Base-by-base conservation (phyloP, 2,888 invertebrate genomes). In the Psylliodes chrysocephalus region DNA sequence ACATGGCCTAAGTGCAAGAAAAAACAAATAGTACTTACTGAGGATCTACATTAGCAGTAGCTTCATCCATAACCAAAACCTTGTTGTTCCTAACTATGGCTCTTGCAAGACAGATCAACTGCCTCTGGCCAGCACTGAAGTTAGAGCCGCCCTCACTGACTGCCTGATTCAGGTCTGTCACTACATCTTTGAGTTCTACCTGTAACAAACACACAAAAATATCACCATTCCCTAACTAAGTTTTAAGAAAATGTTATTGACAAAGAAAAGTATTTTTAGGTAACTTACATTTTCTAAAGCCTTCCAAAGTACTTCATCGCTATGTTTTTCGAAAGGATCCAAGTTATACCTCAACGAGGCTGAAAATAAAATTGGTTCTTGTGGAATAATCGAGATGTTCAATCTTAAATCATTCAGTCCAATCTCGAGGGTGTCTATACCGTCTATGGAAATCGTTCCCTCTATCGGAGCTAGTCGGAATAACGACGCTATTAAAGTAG, bases 91-190 rank as follows among this genome's bases (percentile, higher is more conserved):
- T 85, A 0, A 96, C 86, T 67, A 96, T 91, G 0, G 95, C 95
- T 70, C 94, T 86, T n/a, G 95, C 96, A 60, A 96, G 83, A 78
- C 96, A 96, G 56, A 96, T 85, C 56, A 96, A 84, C 80, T 96
- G 96, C 54, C 94, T 84, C 81, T 96, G 95, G 0, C 96, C 96
- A 10, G 91, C 92, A 78, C 95, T 95, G 78, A 93, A 92, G 84
- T 94, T 94, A 0, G 87, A 84, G 0, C 95, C 95, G 6, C 93
- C 92, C 69, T 94, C 90, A 42, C 88, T 88, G 61, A 96, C 90
- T 62, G 84, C 81, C 47, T 87, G 84, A 66, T 89, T 87, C 10
- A 93, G 81, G 3, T 89, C 87, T 5, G 87, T 83, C 12, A 94
- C 86, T 19, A 84, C 84, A 12, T 87, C 85, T 75, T 93, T 93